Evolutionary conservation across 2,113 vertebrate species (phyloP).

Genomic region (Crotophaga sulcirostris): DNA sequence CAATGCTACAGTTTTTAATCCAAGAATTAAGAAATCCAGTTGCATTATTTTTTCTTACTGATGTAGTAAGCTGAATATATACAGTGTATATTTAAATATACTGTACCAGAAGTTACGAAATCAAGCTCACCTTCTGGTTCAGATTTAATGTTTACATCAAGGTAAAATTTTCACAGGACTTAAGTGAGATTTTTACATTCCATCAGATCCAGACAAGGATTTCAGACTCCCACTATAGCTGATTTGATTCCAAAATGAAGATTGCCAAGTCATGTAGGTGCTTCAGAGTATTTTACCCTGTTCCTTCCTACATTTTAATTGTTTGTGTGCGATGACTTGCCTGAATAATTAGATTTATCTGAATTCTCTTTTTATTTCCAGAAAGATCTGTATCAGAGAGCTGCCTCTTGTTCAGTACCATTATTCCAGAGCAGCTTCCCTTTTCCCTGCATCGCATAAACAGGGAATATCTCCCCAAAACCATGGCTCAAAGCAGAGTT

Average conservation of each 20-base stretch:
- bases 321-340: neutral
- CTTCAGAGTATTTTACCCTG: neutral
- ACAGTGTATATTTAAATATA: neutral
- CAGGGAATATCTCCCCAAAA: neutral
- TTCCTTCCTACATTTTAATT: neutral
- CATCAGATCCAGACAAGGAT: neutral
- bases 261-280: slow-evolving; percentile 9
- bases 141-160: neutral
- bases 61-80: neutral
- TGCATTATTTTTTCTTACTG: neutral
- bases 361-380: neutral
- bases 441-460: neutral
- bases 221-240: slow-evolving; percentile 18
- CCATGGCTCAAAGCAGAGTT: neutral
- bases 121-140: neutral
- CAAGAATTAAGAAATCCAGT: neutral
- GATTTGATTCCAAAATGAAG: slow-evolving; percentile 1
- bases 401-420: neutral
- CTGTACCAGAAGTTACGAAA: neutral
- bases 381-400: neutral
- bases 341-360: neutral
- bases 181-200: neutral
- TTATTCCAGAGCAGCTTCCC: neutral
- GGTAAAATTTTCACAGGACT: neutral
- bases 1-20: neutral